These are phyloP conservation scores for Centroberyx gerrardi DNA, from an alignment of 2,797 vertebrate species.

Conservation along the genomic window DNA sequence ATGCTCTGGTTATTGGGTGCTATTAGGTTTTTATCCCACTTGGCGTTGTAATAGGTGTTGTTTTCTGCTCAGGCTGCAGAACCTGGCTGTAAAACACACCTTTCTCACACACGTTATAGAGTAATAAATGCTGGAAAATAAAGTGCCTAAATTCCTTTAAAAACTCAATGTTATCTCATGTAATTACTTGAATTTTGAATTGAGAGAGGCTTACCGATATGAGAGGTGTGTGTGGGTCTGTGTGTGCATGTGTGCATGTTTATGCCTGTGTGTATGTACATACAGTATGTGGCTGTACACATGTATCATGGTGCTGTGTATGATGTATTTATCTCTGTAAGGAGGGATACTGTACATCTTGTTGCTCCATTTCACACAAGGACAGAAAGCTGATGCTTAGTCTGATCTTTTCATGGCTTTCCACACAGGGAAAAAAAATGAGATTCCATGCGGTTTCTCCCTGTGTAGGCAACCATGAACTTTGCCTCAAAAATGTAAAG, in stretches of 20 bases:
- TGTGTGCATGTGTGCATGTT: not conserved
- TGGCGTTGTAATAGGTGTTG: conserved; percentile 58
- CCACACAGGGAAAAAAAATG: not conserved
- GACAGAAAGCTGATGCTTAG: not conserved
- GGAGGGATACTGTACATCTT: not conserved
- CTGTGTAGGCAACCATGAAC: not conserved
- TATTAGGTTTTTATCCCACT: conserved; percentile 59
- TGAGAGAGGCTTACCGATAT: not conserved
- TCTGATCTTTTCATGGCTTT: not conserved
- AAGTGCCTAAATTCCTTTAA: conserved; percentile 46
- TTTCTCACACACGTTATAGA: conserved; percentile 40
- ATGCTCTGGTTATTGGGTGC: conserved; percentile 64
- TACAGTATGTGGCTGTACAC: not conserved
- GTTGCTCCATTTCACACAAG: not conserved
- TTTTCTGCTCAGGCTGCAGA: conserved; percentile 43
- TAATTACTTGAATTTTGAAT: conserved; percentile 50
- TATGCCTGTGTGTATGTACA: not conserved
- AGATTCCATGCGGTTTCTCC: conserved; percentile 5
- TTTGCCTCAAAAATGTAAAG: conserved; percentile 4
- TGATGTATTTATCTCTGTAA: not conserved
- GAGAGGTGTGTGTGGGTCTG: conserved; percentile 28
- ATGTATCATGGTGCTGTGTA: conserved; percentile 3
- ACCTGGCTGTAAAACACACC: conserved; percentile 34
- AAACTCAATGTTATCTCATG: conserved; percentile 40
- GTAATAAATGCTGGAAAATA: conserved; percentile 54